phyloP scores from a whole-genome alignment of 2,797 vertebrate genomes.

The Tamandua tetradactyla region DNA sequence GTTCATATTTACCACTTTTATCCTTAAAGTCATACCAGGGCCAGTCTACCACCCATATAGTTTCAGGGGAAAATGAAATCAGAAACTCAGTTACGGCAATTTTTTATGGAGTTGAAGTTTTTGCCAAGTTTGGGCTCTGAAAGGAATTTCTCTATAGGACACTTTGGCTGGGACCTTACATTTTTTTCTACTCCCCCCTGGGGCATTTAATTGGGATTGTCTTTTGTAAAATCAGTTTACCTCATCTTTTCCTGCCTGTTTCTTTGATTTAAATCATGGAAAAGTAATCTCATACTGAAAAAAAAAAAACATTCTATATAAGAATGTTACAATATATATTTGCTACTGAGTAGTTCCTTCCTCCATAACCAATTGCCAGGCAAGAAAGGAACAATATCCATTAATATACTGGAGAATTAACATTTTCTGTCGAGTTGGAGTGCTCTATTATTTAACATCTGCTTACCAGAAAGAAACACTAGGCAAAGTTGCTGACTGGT shows the following conservation, averaged over 20 bases:
- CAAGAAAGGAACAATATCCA: neutral
- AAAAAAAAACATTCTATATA: neutral
- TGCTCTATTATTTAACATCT: neutral
- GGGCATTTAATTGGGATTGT: neutral
- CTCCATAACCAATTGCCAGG: neutral
- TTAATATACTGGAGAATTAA: neutral
- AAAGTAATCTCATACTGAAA: neutral
- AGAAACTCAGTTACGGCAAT: slow-evolving; percentile 33
- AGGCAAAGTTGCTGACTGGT: neutral
- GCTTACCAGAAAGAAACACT: neutral
- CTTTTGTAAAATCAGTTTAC: slow-evolving; percentile 1
- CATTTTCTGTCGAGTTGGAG: neutral
- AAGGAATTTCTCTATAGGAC: slow-evolving; percentile 63
- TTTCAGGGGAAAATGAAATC: slow-evolving; percentile 63
- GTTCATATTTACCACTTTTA: neutral
- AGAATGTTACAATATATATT: neutral
- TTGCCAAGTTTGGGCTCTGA: slow-evolving; percentile 67
- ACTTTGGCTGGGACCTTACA: slow-evolving; percentile 16
- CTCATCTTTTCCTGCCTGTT: neutral
- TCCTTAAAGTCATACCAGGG: neutral
- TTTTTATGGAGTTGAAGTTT: slow-evolving; percentile 56
- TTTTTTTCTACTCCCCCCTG: slow-evolving; percentile 41
- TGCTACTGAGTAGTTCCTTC: neutral
- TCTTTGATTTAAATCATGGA: neutral
- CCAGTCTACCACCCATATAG: neutral